These are phyloP conservation scores for Hipparchia sbordonii DNA, from an alignment of 2,888 invertebrate genomes.

Conservation along the genomic window DNA sequence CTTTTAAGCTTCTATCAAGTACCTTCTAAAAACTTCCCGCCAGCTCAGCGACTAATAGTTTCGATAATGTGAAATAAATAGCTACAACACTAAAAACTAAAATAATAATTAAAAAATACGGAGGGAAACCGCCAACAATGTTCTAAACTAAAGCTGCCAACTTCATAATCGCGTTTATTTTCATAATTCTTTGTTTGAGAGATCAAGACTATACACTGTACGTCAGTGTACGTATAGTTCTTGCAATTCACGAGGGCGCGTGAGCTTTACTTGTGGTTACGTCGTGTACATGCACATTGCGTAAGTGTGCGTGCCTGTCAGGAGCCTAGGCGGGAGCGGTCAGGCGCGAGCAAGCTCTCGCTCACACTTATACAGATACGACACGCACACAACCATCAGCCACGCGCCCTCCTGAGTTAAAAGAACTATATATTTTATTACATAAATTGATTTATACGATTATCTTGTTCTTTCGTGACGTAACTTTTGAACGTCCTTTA, in stretches of 20 bases:
- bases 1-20: background rate
- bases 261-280: no score
- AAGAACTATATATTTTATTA: no score
- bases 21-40: background rate
- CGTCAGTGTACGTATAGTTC: no score
- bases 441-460: conserved; percentile 3
- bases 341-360: no score
- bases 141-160: conserved; percentile 37
- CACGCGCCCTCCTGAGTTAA: no score
- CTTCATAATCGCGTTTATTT: conserved; percentile 25
- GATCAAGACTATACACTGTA: conserved; percentile 8
- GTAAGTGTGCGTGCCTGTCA: no score
- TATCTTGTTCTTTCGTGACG: conserved; percentile 2
- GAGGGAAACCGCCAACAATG: conserved; percentile 60
- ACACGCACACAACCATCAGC: no score
- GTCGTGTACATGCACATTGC: no score
- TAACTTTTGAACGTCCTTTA: background rate
- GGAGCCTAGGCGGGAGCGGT: no score
- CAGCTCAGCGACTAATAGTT: conserved; percentile 29
- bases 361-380: no score
- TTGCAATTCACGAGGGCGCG: no score
- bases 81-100: conserved; percentile 56
- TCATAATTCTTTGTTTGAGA: conserved; percentile 27
- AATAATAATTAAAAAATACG: conserved; percentile 53
- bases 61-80: conserved; percentile 70